phyloP scores from a whole-genome alignment of 2,113 vertebrate species.

The Elephas maximus region DNA sequence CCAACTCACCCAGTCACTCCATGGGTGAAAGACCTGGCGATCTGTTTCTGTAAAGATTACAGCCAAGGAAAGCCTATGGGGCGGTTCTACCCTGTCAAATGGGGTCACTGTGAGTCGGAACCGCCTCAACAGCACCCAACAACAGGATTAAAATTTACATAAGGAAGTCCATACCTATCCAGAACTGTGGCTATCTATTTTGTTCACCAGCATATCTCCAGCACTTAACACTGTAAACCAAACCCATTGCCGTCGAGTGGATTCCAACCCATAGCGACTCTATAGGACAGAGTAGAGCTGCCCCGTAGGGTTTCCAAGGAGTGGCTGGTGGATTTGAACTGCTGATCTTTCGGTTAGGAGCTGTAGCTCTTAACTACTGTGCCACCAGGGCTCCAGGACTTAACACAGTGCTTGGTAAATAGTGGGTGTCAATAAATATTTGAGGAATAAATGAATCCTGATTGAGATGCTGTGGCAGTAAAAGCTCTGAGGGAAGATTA shows the following conservation, averaged over 20 bases:
- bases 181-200: neutral
- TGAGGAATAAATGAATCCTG: constrained; percentile 31
- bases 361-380: too few relatives aligned
- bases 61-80: neutral
- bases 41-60: neutral
- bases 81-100: neutral
- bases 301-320: too few relatives aligned
- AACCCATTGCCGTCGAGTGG: too few relatives aligned
- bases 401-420: constrained; percentile 37
- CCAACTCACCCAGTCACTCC: neutral
- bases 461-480: constrained; percentile 33
- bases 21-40: neutral
- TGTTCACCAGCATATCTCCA: neutral
- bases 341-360: too few relatives aligned
- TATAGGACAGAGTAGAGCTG: too few relatives aligned
- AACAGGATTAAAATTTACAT: neutral
- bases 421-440: constrained; percentile 25
- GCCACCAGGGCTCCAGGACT: neutral
- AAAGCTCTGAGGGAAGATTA: constrained; percentile 59
- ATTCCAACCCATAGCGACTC: too few relatives aligned
- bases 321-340: too few relatives aligned
- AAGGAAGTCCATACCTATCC: neutral
- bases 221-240: neutral
- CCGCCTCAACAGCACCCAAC: neutral
- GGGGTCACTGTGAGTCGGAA: neutral